Evolutionary conservation across 1,140 invertebrate species (phyloP).

Genomic region (Lucilia cuprina): DNA sequence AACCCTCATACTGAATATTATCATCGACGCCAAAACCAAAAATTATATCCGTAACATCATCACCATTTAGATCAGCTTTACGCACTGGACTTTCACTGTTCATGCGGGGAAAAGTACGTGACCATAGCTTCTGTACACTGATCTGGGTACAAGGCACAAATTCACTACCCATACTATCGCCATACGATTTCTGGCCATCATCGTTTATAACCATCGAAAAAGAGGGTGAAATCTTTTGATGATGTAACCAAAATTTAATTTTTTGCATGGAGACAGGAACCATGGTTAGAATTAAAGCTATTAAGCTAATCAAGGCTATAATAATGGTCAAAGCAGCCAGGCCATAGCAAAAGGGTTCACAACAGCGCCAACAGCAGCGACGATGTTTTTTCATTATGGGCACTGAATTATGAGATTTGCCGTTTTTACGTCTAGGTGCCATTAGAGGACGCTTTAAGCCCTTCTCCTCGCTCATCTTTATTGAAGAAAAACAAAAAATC

Average conservation of each 20-base stretch:
- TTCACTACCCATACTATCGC: conserved; percentile 54
- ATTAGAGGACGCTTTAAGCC: conserved; percentile 78
- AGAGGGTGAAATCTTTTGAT: conserved; percentile 36
- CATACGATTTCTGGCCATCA: conserved; percentile 41
- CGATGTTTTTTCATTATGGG: conserved; percentile 64
- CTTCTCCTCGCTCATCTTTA: conserved; percentile 73
- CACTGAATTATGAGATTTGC: conserved; percentile 59
- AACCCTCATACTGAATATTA: conserved; percentile 58
- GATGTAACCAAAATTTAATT: conserved; percentile 67
- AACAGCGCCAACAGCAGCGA: conserved; percentile 65
- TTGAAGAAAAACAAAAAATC: neutral
- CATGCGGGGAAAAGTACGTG: conserved; percentile 74
- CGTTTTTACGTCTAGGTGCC: conserved; percentile 70
- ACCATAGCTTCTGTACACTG: conserved; percentile 75
- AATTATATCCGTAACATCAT: conserved; percentile 78
- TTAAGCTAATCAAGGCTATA: conserved; percentile 67
- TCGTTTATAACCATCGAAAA: conserved; percentile 21
- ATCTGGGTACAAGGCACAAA: conserved; percentile 75
- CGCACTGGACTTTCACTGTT: conserved; percentile 79
- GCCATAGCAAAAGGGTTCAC: conserved; percentile 70
- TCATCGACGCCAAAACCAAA: conserved; percentile 78
- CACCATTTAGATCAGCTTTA: conserved; percentile 76
- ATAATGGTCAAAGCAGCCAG: conserved; percentile 68
- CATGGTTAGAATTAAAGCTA: conserved; percentile 72
- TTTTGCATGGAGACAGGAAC: conserved; percentile 70